Percentiles rank a stretch among this genome's conserved stretches.
phyloP scores from a whole-genome alignment of 1,140 invertebrate genomes.

The Chionoecetes opilio region DNA sequence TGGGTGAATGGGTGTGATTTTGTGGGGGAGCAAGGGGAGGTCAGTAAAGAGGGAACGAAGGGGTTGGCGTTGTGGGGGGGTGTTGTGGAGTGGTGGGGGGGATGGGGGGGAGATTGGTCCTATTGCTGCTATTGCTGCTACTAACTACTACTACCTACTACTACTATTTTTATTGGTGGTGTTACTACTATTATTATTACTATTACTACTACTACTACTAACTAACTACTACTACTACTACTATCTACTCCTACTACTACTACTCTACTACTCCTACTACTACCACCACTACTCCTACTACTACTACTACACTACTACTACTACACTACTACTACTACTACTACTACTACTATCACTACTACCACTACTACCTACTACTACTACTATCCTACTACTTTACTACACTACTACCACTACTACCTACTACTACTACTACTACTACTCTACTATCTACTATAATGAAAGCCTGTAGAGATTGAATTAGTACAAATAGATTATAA shows the following conservation, averaged over 20 bases:
- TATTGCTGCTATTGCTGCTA: neutral
- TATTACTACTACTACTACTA: constrained; percentile 33
- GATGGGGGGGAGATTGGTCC: neutral
- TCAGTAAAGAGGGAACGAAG: neutral
- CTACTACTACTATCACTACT: constrained; percentile 30
- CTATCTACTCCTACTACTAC: neutral
- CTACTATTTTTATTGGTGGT: neutral
- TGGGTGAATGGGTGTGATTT: no score
- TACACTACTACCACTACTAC: constrained; percentile 40
- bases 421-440: constrained; percentile 36
- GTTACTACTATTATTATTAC: constrained; percentile 39
- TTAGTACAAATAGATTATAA: no score
- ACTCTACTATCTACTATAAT: no score
- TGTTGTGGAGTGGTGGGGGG: no score
- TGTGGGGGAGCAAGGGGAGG: neutral
- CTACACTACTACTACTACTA: neutral
- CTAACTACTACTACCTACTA: constrained; percentile 23
- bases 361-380: constrained; percentile 12
- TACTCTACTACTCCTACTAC: neutral
- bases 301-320: constrained; percentile 43
- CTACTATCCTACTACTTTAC: constrained; percentile 47
- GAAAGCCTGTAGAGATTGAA: neutral
- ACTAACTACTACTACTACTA: constrained; percentile 32
- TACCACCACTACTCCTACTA: constrained; percentile 5
- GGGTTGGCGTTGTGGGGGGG: neutral